Percentiles rank a stretch among this genome's conserved stretches.
phyloP scores from a whole-genome alignment of 1,140 invertebrate species.

The Hyposmocoma kahamanoa region DNA sequence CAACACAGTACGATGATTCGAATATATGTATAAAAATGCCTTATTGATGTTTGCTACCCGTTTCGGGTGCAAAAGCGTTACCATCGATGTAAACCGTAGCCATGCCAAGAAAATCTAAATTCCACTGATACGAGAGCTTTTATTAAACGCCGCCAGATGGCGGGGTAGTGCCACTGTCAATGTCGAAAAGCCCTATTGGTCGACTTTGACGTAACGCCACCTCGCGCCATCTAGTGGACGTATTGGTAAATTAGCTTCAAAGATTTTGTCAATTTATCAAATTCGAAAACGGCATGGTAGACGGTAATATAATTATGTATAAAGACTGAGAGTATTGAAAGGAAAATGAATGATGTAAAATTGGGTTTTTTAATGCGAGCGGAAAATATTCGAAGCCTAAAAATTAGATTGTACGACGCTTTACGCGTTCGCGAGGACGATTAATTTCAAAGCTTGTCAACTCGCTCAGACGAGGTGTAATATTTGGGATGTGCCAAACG shows the following conservation, averaged over 20 bases:
- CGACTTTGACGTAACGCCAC: too few relatives aligned
- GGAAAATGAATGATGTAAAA: conserved; percentile 15
- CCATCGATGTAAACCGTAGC: too few relatives aligned
- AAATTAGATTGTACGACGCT: conserved; percentile 6
- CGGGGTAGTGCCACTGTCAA: too few relatives aligned
- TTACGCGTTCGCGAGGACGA: background rate
- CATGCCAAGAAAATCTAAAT: too few relatives aligned
- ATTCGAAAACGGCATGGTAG: background rate
- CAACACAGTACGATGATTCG: background rate
- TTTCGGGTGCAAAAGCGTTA: conserved; percentile 15
- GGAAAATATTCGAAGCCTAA: conserved; percentile 15
- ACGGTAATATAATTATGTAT: conserved; percentile 20
- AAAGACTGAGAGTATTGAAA: conserved; percentile 43
- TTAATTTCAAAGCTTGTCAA: background rate
- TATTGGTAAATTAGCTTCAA: too few relatives aligned
- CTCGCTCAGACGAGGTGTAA: background rate
- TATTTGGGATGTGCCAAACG: conserved; percentile 18
- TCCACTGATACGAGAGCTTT: too few relatives aligned
- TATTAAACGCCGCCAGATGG: too few relatives aligned
- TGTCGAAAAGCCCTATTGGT: too few relatives aligned
- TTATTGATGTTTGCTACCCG: conserved; percentile 32
- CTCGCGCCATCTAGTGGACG: too few relatives aligned
- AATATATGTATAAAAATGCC: conserved; percentile 35
- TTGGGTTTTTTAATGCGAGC: conserved; percentile 28
- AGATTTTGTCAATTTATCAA: too few relatives aligned